Percentiles rank a stretch among this genome's conserved stretches.
These are phyloP conservation scores for Rhabdophis nuchalis DNA, from an alignment of 2,797 vertebrate genomes.

Conservation along the genomic window DNA sequence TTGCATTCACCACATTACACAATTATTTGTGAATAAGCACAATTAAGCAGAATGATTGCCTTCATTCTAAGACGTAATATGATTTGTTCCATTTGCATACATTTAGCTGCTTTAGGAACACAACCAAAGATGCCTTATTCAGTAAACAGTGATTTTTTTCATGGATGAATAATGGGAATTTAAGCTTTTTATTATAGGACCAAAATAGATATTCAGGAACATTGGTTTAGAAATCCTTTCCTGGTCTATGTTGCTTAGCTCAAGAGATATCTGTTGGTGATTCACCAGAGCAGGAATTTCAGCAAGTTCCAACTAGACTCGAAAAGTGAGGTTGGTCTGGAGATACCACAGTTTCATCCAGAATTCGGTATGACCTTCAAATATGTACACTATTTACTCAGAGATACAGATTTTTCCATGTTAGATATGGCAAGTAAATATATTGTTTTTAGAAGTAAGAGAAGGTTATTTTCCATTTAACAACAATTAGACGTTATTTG, in stretches of 20 bases:
- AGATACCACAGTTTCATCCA: background rate
- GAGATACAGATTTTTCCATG: slow-evolving; percentile 11
- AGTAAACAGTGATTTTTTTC: background rate
- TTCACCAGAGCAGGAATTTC: background rate
- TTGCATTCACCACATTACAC: background rate
- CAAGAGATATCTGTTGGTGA: background rate
- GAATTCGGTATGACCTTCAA: background rate
- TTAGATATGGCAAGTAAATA: slow-evolving; percentile 3
- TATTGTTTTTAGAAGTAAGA: background rate
- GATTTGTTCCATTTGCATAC: background rate
- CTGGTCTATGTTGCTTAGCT: background rate
- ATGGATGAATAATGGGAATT: background rate
- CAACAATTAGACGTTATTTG: background rate
- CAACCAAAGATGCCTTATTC: background rate
- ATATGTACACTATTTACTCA: background rate
- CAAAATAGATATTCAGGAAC: background rate
- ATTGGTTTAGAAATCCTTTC: background rate
- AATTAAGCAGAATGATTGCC: background rate
- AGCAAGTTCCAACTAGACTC: background rate
- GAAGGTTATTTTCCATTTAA: background rate
- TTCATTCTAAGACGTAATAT: background rate
- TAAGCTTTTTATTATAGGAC: background rate
- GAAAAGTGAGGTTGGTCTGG: background rate
- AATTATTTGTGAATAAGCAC: background rate
- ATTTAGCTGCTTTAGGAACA: background rate